Evolutionary conservation across 2,888 invertebrate species (phyloP).

Genomic region (Magallana nippona): DNA sequence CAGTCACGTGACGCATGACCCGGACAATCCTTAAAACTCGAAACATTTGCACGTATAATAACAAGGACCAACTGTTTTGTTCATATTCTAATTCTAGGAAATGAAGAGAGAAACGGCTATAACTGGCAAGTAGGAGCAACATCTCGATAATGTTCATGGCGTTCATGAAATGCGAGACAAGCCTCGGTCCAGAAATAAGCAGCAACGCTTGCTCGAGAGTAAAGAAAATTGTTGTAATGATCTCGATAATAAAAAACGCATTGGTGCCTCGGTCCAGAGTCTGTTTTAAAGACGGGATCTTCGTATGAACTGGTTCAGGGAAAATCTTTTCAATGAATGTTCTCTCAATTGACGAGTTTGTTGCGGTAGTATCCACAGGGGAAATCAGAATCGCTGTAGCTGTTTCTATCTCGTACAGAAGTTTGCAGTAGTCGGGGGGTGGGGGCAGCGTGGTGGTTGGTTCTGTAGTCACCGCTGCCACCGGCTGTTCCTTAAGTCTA

Average conservation of each 20-base stretch:
- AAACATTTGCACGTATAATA: constrained; percentile 56
- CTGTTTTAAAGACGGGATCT: constrained; percentile 12
- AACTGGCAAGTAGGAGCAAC: constrained; percentile 55
- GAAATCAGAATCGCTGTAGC: not conserved
- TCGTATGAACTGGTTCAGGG: constrained; percentile 14
- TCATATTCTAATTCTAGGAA: constrained; percentile 47
- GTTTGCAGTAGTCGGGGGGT: constrained; percentile 19
- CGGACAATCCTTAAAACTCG: constrained; percentile 59
- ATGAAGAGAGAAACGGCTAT: constrained; percentile 52
- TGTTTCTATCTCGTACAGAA: not conserved
- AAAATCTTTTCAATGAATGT: not conserved
- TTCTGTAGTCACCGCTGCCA: not conserved
- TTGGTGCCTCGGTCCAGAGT: not conserved
- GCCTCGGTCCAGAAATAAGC: constrained; percentile 54
- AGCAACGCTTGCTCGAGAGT: constrained; percentile 55
- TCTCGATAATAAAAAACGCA: constrained; percentile 34
- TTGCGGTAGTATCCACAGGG: too few relatives aligned
- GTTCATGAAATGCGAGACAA: constrained; percentile 52
- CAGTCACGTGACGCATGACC: constrained; percentile 56
- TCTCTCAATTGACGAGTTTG: too few relatives aligned
- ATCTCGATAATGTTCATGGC: constrained; percentile 57
- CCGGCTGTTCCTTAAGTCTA: not conserved
- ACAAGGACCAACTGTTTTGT: constrained; percentile 49
- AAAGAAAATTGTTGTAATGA: constrained; percentile 51
- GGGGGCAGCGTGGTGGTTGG: not conserved